Percentiles rank a stretch among this genome's conserved stretches.
These are phyloP conservation scores for Sceloporus undulatus DNA, from an alignment of 2,113 vertebrate species.

Conservation along the genomic window DNA sequence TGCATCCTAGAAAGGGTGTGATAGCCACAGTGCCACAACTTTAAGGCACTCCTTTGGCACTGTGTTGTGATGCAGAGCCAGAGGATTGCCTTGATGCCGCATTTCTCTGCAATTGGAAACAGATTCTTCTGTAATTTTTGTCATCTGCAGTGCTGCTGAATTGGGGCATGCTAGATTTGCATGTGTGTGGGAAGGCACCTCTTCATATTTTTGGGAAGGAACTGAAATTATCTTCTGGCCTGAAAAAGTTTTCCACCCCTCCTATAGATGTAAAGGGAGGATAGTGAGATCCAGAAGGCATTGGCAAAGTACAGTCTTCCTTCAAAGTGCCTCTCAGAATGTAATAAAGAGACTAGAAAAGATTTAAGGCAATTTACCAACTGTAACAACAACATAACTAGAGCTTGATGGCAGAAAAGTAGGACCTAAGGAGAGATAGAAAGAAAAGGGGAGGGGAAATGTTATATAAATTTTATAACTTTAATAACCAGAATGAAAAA, in stretches of 20 bases:
- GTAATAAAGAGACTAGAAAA: background rate
- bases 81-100: too few species aligned
- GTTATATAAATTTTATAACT: background rate
- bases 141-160: background rate
- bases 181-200: too few species aligned
- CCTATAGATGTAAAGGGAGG: background rate
- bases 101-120: too few species aligned
- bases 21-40: too few species aligned
- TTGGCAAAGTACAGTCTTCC: background rate
- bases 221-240: background rate
- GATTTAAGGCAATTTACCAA: background rate
- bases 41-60: too few species aligned
- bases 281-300: background rate
- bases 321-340: background rate
- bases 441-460: background rate
- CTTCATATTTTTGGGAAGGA: background rate
- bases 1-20: too few species aligned
- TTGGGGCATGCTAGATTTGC: background rate
- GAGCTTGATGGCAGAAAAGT: background rate
- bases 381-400: background rate
- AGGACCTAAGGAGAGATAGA: background rate
- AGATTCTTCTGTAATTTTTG: too few species aligned
- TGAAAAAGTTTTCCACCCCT: background rate
- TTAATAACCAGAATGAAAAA: constrained; percentile 1
- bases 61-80: too few species aligned